A percentile compares a stretch with the other conserved stretches of the same genome.
These are phyloP conservation scores for Charanyca ferruginea DNA, from an alignment of 2,888 invertebrate species.

Conservation along the genomic window DNA sequence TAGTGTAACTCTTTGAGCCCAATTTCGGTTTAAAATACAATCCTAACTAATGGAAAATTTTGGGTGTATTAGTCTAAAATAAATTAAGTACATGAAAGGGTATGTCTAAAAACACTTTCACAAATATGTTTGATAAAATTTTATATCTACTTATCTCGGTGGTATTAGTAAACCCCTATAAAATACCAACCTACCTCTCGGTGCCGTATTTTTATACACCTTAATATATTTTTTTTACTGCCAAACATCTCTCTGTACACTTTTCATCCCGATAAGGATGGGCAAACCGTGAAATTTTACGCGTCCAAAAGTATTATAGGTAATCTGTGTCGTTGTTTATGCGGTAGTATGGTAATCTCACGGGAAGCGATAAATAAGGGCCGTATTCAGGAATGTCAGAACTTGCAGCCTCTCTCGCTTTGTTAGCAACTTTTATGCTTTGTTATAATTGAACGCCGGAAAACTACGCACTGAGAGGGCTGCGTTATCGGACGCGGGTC, in stretches of 20 bases:
- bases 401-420: conserved; percentile 73
- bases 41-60: background rate
- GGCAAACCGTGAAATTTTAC: conserved; percentile 72
- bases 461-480: conserved; percentile 57
- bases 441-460: conserved; percentile 74
- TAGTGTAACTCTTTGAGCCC: background rate
- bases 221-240: conserved; percentile 62
- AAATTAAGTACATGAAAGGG: conserved; percentile 28
- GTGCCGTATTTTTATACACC: conserved; percentile 50
- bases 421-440: conserved; percentile 77
- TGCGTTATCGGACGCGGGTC: conserved; percentile 33
- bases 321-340: conserved; percentile 77
- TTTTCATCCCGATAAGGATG: conserved; percentile 67
- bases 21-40: conserved; percentile 7
- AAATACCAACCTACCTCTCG: conserved; percentile 47
- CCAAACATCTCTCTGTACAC: conserved; percentile 58
- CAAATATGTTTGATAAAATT: conserved; percentile 48
- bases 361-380: conserved; percentile 77
- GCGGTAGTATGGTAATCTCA: conserved; percentile 74
- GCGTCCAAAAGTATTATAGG: conserved; percentile 65
- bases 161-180: conserved; percentile 64
- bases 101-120: conserved; percentile 43
- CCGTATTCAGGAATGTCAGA: conserved; percentile 71
- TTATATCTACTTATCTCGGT: conserved; percentile 57
- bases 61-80: conserved; percentile 11